Evolutionary conservation across 1,140 invertebrate species (phyloP).

Genomic region (Venustaconcha ellipsiformis): DNA sequence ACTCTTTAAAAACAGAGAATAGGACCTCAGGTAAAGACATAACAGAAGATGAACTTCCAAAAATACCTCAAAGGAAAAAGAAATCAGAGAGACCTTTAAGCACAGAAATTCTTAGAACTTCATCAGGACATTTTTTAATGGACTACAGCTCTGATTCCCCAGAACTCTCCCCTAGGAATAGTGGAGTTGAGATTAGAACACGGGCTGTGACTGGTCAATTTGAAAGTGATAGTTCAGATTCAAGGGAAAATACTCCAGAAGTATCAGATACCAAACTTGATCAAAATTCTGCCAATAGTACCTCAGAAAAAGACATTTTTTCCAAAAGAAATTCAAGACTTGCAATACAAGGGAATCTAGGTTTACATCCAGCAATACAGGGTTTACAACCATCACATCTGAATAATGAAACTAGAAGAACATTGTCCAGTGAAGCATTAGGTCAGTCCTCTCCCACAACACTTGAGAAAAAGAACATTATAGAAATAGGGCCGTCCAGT

Average conservation of each 20-base stretch:
- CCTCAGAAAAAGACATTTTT: not conserved
- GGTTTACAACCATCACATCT: too few species aligned
- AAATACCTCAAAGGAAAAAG: slow-evolving; percentile 26
- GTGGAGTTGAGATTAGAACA: not conserved
- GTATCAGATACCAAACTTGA: too few species aligned
- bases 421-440: too few species aligned
- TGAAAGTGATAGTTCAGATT: not conserved
- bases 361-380: not conserved
- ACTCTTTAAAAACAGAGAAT: too few species aligned
- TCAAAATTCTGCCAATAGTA: not conserved
- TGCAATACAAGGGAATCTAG: not conserved
- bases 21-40: too few species aligned
- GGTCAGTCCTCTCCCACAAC: too few species aligned
- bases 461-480: too few species aligned
- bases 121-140: slow-evolving; percentile 19
- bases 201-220: not conserved
- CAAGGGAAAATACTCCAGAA: slow-evolving; percentile 2
- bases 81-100: slow-evolving; percentile 11
- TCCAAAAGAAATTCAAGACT: not conserved
- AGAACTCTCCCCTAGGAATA: slow-evolving; percentile 40
- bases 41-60: slow-evolving; percentile 6
- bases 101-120: slow-evolving; percentile 5
- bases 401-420: too few species aligned
- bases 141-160: slow-evolving; percentile 34
- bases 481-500: too few species aligned